phyloP scores from a whole-genome alignment of 2,113 vertebrate genomes.

The Myrmecophaga tridactyla region DNA sequence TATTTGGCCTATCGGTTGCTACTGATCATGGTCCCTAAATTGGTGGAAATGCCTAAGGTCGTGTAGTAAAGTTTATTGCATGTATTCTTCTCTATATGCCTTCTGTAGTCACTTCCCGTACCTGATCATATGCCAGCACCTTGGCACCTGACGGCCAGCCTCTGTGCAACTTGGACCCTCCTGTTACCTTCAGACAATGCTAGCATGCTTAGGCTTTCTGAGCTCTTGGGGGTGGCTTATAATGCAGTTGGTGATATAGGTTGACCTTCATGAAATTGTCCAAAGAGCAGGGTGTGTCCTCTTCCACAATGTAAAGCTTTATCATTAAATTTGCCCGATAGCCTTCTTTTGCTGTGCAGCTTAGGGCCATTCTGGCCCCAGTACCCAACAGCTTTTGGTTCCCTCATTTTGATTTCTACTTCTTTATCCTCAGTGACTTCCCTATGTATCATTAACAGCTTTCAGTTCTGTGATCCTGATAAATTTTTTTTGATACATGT shows the following conservation, averaged over 20 bases:
- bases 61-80: not conserved
- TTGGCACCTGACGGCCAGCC: not conserved
- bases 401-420: not conserved
- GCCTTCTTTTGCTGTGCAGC: not conserved
- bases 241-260: not conserved
- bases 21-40: not conserved
- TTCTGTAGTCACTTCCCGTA: not conserved
- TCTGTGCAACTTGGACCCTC: not conserved
- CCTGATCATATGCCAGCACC: not conserved
- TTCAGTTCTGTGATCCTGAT: not conserved
- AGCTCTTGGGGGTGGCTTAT: no score
- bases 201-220: not conserved
- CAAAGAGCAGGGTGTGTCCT: not conserved
- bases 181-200: not conserved
- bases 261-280: not conserved
- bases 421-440: not conserved
- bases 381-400: not conserved
- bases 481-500: not conserved
- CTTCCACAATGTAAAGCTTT: not conserved
- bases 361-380: not conserved
- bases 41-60: not conserved
- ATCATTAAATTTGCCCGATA: not conserved
- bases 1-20: not conserved
- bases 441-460: not conserved
- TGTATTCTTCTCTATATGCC: not conserved